These are phyloP conservation scores for Catostylus mosaicus DNA, from an alignment of 30 jellyfish, hydroid and myxozoan genomes.

Conservation along the genomic window DNA sequence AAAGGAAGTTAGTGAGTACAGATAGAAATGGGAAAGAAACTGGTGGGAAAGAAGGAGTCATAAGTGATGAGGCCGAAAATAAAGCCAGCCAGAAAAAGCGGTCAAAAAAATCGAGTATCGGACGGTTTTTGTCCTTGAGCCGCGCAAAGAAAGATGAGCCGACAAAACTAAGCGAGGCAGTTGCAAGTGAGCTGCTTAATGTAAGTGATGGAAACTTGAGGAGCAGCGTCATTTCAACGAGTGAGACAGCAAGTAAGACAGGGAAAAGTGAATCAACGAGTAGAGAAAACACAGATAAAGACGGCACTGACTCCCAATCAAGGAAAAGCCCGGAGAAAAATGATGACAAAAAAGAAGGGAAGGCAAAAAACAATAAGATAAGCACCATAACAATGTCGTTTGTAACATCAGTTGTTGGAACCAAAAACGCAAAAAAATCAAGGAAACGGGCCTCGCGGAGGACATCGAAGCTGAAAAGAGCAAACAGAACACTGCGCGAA, in stretches of 20 bases:
- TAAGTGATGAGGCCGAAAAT: background rate
- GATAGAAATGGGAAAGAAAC: background rate
- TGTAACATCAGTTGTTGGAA: background rate
- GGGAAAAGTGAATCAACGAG: background rate
- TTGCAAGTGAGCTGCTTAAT: slow-evolving; percentile 37
- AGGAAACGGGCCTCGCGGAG: background rate
- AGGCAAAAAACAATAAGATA: background rate
- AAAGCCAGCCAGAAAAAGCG: background rate
- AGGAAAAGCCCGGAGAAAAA: background rate
- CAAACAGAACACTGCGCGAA: slow-evolving; percentile 55
- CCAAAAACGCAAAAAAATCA: background rate
- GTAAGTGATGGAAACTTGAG: slow-evolving; percentile 22
- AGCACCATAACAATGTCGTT: background rate
- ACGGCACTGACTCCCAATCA: too few relatives aligned
- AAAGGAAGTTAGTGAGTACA: background rate
- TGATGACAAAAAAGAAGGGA: too few relatives aligned
- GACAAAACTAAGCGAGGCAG: slow-evolving; percentile 37
- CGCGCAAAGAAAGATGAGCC: slow-evolving; percentile 4
- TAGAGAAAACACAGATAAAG: background rate
- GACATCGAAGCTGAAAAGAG: slow-evolving; percentile 18
- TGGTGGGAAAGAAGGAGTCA: background rate
- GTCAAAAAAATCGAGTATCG: background rate
- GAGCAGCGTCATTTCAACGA: background rate
- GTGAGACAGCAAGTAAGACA: background rate
- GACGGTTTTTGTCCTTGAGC: slow-evolving; percentile 1